A percentile compares a stretch with the other conserved stretches of the same genome.
phyloP scores from a whole-genome alignment of 2,797 vertebrate species.

The Sebastes matsubarae region DNA sequence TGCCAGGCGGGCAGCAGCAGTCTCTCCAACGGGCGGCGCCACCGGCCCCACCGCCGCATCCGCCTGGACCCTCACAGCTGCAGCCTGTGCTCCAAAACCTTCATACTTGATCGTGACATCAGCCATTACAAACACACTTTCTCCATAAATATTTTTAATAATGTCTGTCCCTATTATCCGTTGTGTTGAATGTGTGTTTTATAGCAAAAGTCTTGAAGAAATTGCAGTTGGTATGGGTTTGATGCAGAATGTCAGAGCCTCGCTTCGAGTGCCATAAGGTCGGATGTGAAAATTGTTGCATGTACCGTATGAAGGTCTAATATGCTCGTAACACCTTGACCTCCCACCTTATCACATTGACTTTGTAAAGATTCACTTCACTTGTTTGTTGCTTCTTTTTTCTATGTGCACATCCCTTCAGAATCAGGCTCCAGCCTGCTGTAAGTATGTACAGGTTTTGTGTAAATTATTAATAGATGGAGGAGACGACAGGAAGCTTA shows the following conservation, averaged over 20 bases:
- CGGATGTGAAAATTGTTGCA: conserved; percentile 35
- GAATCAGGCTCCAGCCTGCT: conserved; percentile 72
- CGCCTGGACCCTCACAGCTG: conserved; percentile 78
- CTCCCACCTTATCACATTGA: conserved; percentile 29
- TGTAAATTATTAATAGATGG: conserved; percentile 86
- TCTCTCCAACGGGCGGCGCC: conserved; percentile 37
- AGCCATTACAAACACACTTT: conserved; percentile 50
- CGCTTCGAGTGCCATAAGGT: conserved; percentile 42
- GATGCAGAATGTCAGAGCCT: conserved; percentile 34
- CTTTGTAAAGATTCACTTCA: conserved; percentile 52
- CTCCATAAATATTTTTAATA: conserved; percentile 34
- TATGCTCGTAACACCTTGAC: conserved; percentile 28
- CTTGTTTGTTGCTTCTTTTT: conserved; percentile 55
- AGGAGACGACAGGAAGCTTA: conserved; percentile 45
- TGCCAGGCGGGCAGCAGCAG: conserved; percentile 44
- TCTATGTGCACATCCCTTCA: conserved; percentile 62
- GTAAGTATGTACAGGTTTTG: conserved; percentile 90
- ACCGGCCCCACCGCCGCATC: conserved; percentile 40
- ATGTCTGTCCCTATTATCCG: conserved; percentile 6
- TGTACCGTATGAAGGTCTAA: conserved; percentile 36
- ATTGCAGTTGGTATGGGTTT: background rate
- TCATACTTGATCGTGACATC: conserved; percentile 73
- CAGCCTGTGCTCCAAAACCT: conserved; percentile 79
- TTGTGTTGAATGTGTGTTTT: conserved; percentile 45
- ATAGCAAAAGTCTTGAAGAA: conserved; percentile 18